A percentile compares a stretch with the other conserved stretches of the same genome.
Evolutionary conservation across 2,113 vertebrate genomes (phyloP).

Genomic region (Zosterops pallidus): DNA sequence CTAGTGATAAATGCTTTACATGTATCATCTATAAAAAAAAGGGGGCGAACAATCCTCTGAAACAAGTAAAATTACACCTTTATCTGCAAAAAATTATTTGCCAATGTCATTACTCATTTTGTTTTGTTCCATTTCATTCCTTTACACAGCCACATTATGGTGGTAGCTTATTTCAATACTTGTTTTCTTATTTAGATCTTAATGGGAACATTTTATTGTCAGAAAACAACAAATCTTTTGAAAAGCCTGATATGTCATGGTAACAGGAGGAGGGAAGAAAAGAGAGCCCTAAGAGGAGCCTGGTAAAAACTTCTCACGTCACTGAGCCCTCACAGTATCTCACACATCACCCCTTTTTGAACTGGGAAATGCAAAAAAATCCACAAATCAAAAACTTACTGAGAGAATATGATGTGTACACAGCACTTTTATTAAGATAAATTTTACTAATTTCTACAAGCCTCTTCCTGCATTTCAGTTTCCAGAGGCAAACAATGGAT

Average conservation of each 20-base stretch:
- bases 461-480: background rate
- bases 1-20: background rate
- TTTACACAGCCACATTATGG: background rate
- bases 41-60: background rate
- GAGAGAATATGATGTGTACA: background rate
- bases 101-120: background rate
- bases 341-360: background rate
- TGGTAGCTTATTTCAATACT: background rate
- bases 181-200: background rate
- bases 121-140: background rate
- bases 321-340: background rate
- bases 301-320: background rate
- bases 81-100: background rate
- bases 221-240: background rate
- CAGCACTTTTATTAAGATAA: background rate
- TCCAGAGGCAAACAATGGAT: background rate
- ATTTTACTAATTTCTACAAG: background rate
- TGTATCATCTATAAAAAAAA: background rate
- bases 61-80: background rate
- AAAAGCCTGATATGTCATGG: background rate
- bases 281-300: background rate
- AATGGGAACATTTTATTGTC: background rate
- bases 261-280: background rate
- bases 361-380: background rate
- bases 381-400: background rate